Evolutionary conservation across 2,888 invertebrate species (phyloP).

Genomic region (Lasioglossum villosulum): DNA sequence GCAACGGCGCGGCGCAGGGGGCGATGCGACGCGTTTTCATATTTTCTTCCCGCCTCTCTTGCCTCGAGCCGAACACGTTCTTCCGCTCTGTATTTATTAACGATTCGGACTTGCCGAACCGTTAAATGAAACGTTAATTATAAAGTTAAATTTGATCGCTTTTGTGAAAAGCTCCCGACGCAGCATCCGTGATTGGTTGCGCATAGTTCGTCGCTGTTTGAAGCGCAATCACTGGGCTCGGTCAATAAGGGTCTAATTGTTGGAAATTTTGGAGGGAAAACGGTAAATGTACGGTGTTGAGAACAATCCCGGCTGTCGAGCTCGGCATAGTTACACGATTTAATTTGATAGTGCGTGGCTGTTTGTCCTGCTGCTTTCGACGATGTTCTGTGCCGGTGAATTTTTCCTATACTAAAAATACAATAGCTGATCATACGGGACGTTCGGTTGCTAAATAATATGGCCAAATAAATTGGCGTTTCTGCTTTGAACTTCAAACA

Average conservation of each 20-base stretch:
- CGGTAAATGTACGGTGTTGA: background rate
- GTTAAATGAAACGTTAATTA: slow-evolving; percentile 18
- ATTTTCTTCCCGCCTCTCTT: background rate
- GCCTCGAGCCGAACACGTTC: background rate
- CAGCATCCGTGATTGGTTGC: background rate
- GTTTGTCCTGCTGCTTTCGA: background rate
- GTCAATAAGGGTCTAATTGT: slow-evolving; percentile 19
- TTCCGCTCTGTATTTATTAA: background rate
- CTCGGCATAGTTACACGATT: background rate
- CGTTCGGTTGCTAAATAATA: no score
- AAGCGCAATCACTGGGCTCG: slow-evolving; percentile 8
- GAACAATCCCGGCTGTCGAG: background rate
- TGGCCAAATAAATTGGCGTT: no score
- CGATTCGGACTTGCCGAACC: background rate
- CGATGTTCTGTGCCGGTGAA: background rate
- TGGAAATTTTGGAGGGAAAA: slow-evolving; percentile 15
- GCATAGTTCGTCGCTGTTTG: slow-evolving; percentile 8
- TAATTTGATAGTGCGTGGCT: background rate
- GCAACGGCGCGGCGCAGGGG: background rate
- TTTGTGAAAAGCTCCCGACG: background rate
- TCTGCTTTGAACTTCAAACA: background rate
- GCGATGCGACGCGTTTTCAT: background rate
- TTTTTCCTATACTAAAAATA: background rate
- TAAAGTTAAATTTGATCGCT: slow-evolving; percentile 6
- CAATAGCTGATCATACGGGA: background rate